These are phyloP conservation scores for Cervus canadensis DNA, from an alignment of 2,113 vertebrate genomes.

Conservation along the genomic window DNA sequence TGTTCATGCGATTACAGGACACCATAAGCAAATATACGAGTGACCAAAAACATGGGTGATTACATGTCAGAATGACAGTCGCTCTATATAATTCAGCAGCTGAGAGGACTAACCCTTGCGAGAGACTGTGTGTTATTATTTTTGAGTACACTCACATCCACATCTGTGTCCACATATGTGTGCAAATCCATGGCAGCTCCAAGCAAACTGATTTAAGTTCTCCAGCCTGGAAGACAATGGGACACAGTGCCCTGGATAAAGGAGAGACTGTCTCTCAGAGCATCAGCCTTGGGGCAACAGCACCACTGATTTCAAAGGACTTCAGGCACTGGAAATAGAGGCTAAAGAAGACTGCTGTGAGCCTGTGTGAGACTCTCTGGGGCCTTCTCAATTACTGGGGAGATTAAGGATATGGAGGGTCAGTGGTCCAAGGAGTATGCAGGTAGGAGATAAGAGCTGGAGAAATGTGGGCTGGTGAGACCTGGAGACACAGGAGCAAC, in stretches of 20 bases:
- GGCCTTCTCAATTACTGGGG: neutral
- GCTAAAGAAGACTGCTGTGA: neutral
- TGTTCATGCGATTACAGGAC: neutral
- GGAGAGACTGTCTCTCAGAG: neutral
- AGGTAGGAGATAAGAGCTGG: neutral
- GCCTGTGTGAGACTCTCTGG: neutral
- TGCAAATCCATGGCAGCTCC: neutral
- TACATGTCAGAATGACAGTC: neutral
- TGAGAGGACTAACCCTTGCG: neutral
- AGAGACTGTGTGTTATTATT: neutral
- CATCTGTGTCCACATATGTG: neutral
- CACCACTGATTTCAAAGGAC: neutral
- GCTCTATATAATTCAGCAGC: neutral
- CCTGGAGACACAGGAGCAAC: accelerated
- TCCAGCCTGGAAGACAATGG: neutral
- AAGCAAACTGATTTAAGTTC: neutral
- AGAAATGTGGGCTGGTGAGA: neutral
- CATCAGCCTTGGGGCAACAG: neutral
- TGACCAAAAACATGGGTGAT: neutral
- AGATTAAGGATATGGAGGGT: neutral
- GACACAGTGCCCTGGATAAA: neutral
- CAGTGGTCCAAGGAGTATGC: neutral
- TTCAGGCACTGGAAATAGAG: neutral
- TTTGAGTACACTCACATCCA: neutral
- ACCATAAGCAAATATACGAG: neutral